phyloP scores from a whole-genome alignment of 1,140 invertebrate genomes.

The Drosophila obscura region DNA sequence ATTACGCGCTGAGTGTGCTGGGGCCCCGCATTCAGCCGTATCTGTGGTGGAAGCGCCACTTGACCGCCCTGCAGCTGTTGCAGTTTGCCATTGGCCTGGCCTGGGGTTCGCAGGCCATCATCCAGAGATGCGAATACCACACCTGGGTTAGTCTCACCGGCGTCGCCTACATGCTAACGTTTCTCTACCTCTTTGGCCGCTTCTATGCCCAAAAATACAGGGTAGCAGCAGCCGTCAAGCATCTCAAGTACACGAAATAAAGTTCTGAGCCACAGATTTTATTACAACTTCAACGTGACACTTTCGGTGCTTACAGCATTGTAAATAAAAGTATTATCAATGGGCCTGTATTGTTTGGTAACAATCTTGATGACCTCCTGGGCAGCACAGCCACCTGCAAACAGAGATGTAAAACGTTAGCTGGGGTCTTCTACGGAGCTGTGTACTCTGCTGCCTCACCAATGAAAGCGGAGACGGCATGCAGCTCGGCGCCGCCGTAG shows the following conservation, averaged over 20 bases:
- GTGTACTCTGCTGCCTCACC: conserved; percentile 83
- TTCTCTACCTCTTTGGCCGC: conserved; percentile 64
- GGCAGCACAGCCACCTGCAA: conserved; percentile 92
- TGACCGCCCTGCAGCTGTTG: conserved; percentile 91
- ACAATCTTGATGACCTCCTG: conserved; percentile 99
- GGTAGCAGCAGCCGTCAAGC: conserved; percentile 4
- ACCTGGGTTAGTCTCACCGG: conserved; percentile 43
- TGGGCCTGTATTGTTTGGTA: conserved; percentile 97
- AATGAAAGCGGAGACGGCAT: conserved; percentile 97
- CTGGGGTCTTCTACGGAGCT: background rate
- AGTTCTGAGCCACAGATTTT: background rate
- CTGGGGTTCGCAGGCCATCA: conserved; percentile 52
- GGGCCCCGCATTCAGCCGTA: conserved; percentile 91
- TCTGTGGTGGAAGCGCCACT: conserved; percentile 97
- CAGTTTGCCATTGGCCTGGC: conserved; percentile 63
- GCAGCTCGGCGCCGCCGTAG: conserved; percentile 97
- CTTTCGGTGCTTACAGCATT: conserved; percentile 96
- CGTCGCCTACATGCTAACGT: conserved; percentile 61
- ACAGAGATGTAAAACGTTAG: conserved; percentile 14
- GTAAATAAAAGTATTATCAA: conserved; percentile 98
- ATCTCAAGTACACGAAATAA: background rate
- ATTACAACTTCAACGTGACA: conserved; percentile 85
- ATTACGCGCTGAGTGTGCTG: conserved; percentile 93
- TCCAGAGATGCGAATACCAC: conserved; percentile 52
- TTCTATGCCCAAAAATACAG: conserved; percentile 64